Evolutionary conservation across 2,113 vertebrate species (phyloP).

Genomic region (Eptatretus burgeri): DNA sequence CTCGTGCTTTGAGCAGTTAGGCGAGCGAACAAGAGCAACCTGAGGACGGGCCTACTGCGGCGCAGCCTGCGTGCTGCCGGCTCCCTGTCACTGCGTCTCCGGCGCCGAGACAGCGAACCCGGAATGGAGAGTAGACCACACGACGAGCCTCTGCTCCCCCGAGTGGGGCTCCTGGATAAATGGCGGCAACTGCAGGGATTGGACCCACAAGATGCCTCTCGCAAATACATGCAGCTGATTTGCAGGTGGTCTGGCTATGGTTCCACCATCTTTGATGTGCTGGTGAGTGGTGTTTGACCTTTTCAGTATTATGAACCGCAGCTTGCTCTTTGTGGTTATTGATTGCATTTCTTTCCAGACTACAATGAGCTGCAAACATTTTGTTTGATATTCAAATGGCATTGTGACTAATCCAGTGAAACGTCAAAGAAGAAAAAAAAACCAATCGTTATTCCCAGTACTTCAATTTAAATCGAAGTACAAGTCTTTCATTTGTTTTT

Average conservation of each 20-base stretch:
- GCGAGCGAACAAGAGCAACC: conserved; percentile 6
- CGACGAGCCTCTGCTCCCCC: conserved; percentile 30
- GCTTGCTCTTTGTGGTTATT: too few species aligned
- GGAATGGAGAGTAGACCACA: conserved; percentile 23
- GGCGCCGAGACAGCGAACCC: conserved; percentile 29
- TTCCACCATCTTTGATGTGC: conserved; percentile 59
- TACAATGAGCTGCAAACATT: too few species aligned
- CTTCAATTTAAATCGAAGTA: too few species aligned
- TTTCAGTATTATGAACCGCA: too few species aligned
- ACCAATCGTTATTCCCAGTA: too few species aligned
- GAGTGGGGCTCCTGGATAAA: conserved; percentile 37
- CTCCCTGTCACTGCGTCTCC: conserved; percentile 30
- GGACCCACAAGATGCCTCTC: conserved; percentile 45
- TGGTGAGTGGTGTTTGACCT: conserved; percentile 26
- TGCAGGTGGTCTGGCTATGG: conserved; percentile 66
- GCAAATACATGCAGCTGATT: conserved; percentile 44
- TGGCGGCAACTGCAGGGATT: conserved; percentile 54
- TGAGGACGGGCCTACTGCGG: conserved; percentile 22
- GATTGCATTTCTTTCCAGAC: too few species aligned
- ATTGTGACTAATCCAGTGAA: too few species aligned
- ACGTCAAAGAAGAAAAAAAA: too few species aligned
- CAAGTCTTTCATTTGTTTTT: too few species aligned
- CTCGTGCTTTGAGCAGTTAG: not conserved
- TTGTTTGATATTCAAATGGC: too few species aligned
- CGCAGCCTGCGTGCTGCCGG: conserved; percentile 32